These are phyloP conservation scores for Pocillopora grandis DNA, from an alignment of 92 coral and sea anemone genomes.

Conservation along the genomic window DNA sequence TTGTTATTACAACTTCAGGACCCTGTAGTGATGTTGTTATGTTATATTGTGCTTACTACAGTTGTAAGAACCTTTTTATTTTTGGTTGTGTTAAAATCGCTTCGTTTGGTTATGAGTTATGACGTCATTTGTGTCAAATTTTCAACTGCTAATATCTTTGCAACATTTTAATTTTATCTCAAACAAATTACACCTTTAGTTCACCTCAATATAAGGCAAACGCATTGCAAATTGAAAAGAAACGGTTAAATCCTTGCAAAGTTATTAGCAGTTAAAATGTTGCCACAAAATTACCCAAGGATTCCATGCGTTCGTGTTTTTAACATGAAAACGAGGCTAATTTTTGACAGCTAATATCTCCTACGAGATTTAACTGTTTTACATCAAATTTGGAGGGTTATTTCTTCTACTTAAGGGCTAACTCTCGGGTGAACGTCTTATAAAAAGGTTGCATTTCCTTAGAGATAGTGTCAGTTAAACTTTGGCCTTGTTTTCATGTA, in stretches of 20 bases:
- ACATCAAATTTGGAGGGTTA: no score
- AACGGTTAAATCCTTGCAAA: conserved; percentile 6
- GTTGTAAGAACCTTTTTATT: conserved; percentile 17
- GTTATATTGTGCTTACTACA: background rate
- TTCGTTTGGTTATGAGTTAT: background rate
- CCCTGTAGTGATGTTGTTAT: background rate
- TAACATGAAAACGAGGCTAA: no score
- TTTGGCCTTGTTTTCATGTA: no score
- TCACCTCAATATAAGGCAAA: background rate
- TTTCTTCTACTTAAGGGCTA: no score
- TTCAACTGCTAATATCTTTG: background rate
- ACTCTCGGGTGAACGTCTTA: no score
- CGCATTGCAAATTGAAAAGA: background rate
- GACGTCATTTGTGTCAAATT: conserved; percentile 3
- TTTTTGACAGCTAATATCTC: no score
- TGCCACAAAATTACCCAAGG: no score
- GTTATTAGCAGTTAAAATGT: no score
- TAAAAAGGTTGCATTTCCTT: no score
- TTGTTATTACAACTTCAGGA: conserved; percentile 25
- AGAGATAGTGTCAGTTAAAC: no score
- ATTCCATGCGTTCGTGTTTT: no score
- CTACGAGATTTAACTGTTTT: no score
- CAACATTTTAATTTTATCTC: background rate
- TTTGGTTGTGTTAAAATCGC: background rate
- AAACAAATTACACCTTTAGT: background rate